Evolutionary conservation across 2,797 vertebrate genomes (phyloP).

Genomic region (Paratrypauchen microcephalus): DNA sequence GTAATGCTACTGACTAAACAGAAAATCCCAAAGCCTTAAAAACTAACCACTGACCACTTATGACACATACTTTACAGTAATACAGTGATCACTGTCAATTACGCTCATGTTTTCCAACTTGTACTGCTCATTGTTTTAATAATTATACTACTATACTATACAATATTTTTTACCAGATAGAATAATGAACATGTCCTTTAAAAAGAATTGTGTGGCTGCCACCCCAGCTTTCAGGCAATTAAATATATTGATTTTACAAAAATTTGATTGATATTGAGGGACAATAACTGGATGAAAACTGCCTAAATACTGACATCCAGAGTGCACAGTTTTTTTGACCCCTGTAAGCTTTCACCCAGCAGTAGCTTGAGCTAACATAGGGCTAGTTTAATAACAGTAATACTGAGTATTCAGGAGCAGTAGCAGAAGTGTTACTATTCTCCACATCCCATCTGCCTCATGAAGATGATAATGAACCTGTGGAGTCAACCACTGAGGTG

Average conservation of each 20-base stretch:
- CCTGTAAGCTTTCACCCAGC: not conserved
- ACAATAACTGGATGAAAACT: not conserved
- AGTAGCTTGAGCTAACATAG: not conserved
- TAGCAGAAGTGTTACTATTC: slow-evolving; percentile 3
- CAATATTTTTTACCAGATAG: no score
- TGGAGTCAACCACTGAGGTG: slow-evolving; percentile 61
- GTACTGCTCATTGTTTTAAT: no score
- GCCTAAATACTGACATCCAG: not conserved
- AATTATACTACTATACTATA: no score
- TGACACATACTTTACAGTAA: not conserved
- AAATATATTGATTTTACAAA: slow-evolving; percentile 6
- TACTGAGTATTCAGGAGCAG: not conserved
- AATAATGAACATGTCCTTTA: not conserved
- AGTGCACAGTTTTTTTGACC: not conserved
- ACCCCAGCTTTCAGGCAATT: slow-evolving; percentile 10
- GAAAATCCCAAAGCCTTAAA: slow-evolving; percentile 5
- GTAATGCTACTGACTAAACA: slow-evolving; percentile 2
- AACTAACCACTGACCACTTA: slow-evolving; percentile 8
- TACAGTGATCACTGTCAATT: slow-evolving; percentile 6
- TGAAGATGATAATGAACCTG: slow-evolving; percentile 59
- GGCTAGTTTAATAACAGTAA: not conserved
- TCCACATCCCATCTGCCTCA: slow-evolving; percentile 59
- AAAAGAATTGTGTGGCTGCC: not conserved
- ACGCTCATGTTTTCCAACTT: not conserved
- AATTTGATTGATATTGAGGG: not conserved